Evolutionary conservation across 2,888 invertebrate genomes (phyloP), one percentile per base, ranked within the genome.

Genomic region (Stenolophus ochropezus): DNA sequence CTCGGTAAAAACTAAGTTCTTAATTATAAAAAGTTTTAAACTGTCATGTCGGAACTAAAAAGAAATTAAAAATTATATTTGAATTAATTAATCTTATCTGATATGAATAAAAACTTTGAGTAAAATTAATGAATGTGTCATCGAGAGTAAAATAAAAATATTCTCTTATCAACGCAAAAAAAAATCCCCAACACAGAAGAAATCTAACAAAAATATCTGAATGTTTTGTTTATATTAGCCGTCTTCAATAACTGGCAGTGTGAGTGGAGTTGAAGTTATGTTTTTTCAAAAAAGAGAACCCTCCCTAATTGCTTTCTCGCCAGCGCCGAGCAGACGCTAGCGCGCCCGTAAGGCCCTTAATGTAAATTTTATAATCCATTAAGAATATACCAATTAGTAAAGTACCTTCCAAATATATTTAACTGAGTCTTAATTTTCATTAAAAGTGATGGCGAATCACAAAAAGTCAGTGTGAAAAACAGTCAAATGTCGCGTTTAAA

Each of bases 341-440:
- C 11, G 4, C 16, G 20, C 16, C 4, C 42, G 47, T 0, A 78
- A 47, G 49, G 21, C 53, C 71, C 56, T 80, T 80, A 71, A 80
- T 80, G 80, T 56, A 80, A 80, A 80, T 80, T 80, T 80, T 80
- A 71, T 80, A 71, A 81, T 81, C 81, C 81, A 81, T 81, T 81
- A 81, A 81, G 81, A 74, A 81, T 74, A 74, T 74, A 73, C 81
- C 81, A 81, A 81, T 81, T 81, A 81, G 81, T 81, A 81, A 81
- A 81, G 81, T 81, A 81, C 58, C 73, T 56, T 47, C 73, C 58
- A 73, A 81, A 81, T 81, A 81, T 73, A 81, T 73, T 73, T 74
- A 58, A 81, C 81, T 14, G 27, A 53, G 47, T 58, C 79, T 74
- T 58, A 51, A 73, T 73, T 81, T 58, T 58, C 81, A 74, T 74